Conservation (phyloP, 2,888 invertebrate species). For the Autographa pulchrina region DNA sequence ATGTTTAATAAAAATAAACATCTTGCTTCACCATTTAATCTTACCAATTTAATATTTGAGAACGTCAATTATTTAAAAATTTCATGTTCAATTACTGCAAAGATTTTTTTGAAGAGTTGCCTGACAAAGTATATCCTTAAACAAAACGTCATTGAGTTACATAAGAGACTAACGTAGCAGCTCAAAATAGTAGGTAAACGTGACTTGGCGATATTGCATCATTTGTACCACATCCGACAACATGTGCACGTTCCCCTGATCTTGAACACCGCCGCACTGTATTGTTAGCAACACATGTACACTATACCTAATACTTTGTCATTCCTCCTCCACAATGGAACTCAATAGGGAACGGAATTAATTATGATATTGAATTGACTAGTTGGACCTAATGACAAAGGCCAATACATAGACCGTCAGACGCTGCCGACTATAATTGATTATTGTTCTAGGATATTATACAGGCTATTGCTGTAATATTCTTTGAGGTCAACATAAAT, state of each 20-base stretch:
- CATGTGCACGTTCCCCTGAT: slow-evolving; percentile 49
- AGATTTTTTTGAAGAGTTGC: neutral
- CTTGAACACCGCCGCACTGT: slow-evolving; percentile 43
- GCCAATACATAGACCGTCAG: slow-evolving; percentile 23
- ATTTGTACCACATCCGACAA: slow-evolving; percentile 60
- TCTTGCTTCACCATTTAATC: neutral
- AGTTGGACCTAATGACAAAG: slow-evolving; percentile 20
- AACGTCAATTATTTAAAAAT: neutral
- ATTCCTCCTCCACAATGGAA: slow-evolving; percentile 12
- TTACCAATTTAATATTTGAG: too few relatives aligned
- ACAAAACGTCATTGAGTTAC: slow-evolving; percentile 58
- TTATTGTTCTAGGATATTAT: slow-evolving; percentile 1
- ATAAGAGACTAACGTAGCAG: slow-evolving; percentile 62
- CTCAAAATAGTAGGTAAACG: slow-evolving; percentile 77
- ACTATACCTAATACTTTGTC: slow-evolving; percentile 38
- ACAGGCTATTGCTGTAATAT: neutral
- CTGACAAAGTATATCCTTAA: slow-evolving; percentile 39
- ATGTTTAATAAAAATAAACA: neutral
- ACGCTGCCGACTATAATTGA: slow-evolving; percentile 3
- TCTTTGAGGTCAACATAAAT: slow-evolving; percentile 12
- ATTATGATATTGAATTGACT: slow-evolving; percentile 22
- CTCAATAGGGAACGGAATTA: slow-evolving; percentile 19
- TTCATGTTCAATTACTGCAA: slow-evolving; percentile 10
- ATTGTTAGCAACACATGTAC: slow-evolving; percentile 17
- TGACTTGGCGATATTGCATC: slow-evolving; percentile 75